Percentiles rank a stretch among this genome's conserved stretches.
These are phyloP conservation scores for Cephus pulcher DNA, from an alignment of 2,888 invertebrate genomes.

Conservation along the genomic window DNA sequence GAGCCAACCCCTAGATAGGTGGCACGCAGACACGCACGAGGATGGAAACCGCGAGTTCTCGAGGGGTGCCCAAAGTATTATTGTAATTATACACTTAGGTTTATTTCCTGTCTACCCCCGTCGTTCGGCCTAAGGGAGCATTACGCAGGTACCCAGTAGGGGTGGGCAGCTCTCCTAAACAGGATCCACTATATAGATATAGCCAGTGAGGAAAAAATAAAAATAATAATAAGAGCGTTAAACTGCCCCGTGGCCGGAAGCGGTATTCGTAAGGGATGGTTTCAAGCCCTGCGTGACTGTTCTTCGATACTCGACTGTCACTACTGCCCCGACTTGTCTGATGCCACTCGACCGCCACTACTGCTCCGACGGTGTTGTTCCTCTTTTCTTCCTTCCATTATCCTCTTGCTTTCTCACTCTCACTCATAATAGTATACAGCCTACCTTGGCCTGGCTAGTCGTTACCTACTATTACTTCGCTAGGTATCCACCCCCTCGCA, in stretches of 20 bases:
- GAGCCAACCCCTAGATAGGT: slow-evolving; percentile 41
- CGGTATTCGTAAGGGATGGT: slow-evolving; percentile 31
- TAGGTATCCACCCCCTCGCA: neutral
- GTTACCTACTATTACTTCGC: neutral
- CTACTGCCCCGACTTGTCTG: neutral
- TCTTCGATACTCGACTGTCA: neutral
- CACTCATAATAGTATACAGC: neutral
- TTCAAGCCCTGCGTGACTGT: neutral
- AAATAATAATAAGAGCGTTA: slow-evolving; percentile 62
- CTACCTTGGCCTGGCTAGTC: neutral
- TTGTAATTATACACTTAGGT: slow-evolving; percentile 67
- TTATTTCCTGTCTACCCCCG: slow-evolving; percentile 62
- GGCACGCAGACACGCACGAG: slow-evolving; percentile 5
- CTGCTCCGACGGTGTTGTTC: neutral
- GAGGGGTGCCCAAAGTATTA: slow-evolving; percentile 59
- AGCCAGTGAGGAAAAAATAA: slow-evolving; percentile 52
- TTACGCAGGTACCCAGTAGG: neutral
- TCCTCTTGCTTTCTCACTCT: neutral
- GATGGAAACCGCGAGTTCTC: slow-evolving; percentile 3
- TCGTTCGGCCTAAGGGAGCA: slow-evolving; percentile 30
- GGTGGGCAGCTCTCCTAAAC: neutral
- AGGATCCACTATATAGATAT: slow-evolving; percentile 17
- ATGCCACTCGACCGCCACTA: neutral
- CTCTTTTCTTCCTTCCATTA: neutral
- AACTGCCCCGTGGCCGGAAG: slow-evolving; percentile 55